Evolutionary conservation across 2,888 invertebrate genomes (phyloP), one percentile per base, ranked within the genome.

Genomic region (Xanthorhoe designata): DNA sequence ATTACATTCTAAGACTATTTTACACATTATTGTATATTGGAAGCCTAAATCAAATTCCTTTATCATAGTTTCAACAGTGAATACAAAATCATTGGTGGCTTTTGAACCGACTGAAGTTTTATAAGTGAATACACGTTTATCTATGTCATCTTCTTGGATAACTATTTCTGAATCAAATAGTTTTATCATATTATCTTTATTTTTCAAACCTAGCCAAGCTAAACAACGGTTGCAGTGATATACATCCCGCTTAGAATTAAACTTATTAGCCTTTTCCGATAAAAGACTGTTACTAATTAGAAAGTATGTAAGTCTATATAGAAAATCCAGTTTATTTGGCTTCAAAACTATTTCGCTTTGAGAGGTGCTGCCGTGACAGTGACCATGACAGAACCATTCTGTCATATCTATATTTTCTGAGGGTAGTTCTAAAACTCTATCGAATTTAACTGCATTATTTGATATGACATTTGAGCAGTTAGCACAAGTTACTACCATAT

Each of bases 301-400:
- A 73, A 95, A 94, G 79, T 90, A 95, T 71, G 94, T 94, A 15
- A 93, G 83, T 53, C 94, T 88, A 78, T 95, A 95, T 42, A 95
- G 91, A 75, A 95, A 93, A 84, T 96, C 95, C 32, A 77, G 81
- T 68, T 86, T 83, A 68, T 92, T 94, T 17, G 94, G 94, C 68
- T 91, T 90, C 15, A 95, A 75, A 57, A 82, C 69, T 66, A 76
- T 71, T 38, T 82, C 81, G 15, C 70, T 71, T 53, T 70, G 74
- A 1, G 78, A 60, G 13, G 70, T 61, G 52, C 82, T 77, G 0
- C 83, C 83, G 24, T 89, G 85, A 3, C 88, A 86, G 52, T 91
- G 90, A 0, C 91, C 91, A 71, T 96, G 96, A 76, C 96, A 96
- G 80, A 95, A 96, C 95, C 95, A 96, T 70, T 96, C 96, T 0